Evolutionary conservation across 2,797 vertebrate species (phyloP).

Genomic region (Chelidonichthys spinosus): DNA sequence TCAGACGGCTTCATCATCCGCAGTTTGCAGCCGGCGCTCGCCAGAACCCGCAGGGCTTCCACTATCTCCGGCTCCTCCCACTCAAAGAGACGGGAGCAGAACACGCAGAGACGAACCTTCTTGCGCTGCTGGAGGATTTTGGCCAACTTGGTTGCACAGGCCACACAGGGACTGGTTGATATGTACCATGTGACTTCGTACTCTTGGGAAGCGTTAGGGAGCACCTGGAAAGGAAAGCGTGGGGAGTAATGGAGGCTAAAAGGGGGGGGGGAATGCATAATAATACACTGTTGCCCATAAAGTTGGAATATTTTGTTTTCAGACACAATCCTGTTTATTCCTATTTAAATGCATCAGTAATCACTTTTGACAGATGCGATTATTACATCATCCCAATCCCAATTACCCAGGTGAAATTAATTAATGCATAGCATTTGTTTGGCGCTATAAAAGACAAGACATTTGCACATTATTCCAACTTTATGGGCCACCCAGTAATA

Average conservation of each 20-base stretch:
- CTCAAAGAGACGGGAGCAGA: slow-evolving; percentile 92
- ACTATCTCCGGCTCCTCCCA: slow-evolving; percentile 94
- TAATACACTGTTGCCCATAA: too few relatives aligned
- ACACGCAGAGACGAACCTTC: slow-evolving; percentile 89
- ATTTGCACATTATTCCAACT: too few relatives aligned
- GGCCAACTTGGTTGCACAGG: slow-evolving; percentile 87
- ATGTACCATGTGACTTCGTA: slow-evolving; percentile 93
- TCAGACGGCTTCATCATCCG: slow-evolving; percentile 97
- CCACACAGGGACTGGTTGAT: slow-evolving; percentile 92
- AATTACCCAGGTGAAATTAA: too few relatives aligned
- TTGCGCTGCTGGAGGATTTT: slow-evolving; percentile 85
- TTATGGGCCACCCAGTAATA: too few relatives aligned
- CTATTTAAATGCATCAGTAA: too few relatives aligned
- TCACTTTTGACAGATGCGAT: too few relatives aligned
- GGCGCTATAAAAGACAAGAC: too few relatives aligned
- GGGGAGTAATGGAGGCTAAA: not conserved
- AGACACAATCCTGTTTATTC: too few relatives aligned
- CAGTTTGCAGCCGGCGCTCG: slow-evolving; percentile 89
- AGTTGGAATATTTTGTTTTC: too few relatives aligned
- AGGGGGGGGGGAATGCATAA: too few relatives aligned
- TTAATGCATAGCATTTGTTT: too few relatives aligned
- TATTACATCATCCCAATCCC: not conserved
- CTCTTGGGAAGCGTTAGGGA: slow-evolving; percentile 83
- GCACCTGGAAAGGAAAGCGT: slow-evolving; percentile 69
- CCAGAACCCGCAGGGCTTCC: slow-evolving; percentile 86